Base-by-base conservation (phyloP, 2,888 invertebrate species). In the Ecdyonurus torrentis region DNA sequence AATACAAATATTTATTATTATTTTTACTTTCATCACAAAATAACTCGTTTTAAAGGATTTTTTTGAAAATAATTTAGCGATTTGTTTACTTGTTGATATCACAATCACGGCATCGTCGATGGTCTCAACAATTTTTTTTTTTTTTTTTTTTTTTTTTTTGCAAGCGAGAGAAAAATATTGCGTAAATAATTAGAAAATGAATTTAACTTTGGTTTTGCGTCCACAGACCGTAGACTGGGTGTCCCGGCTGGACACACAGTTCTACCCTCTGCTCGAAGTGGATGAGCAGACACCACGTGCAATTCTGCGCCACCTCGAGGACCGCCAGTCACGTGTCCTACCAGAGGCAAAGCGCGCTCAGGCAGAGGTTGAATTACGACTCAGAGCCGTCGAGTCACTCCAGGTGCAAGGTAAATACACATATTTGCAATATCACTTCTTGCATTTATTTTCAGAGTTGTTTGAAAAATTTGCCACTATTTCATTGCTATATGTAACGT, bases 221-320 rank as follows among this genome's bases (percentile, higher is more conserved):
- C 71, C 74, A 22, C 70, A 85, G 85, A 83, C 82, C 23, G 78
- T 85, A 66, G 80, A 80, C 67, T 83, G 82, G 79, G 82, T 83
- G 68, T 80, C 83, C 2, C 82, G 84, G 73, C 77, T 87, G 69
- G 85, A 87, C 71, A 80, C 81, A 60, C 85, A 87, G 70, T 75
- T 89, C 64, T 89, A 88, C 78, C 89, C 89, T 23, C 80, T 87
- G 60, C 82, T 89, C 67, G 84, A 82, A 60, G 81, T 82, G 19
- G 77, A 80, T 64, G 79, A 84, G 2, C 78, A 79, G 58, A 79
- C 80, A 67, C 80, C 85, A 18, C 76, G 75, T 66, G 79, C 79
- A 59, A 75, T 86, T 66, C 74, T 80, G 50, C 72, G 75, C 25
- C 80, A 80, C 69, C 76, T 86, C 7, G 79, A 81, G 67, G 77